Percentiles rank a stretch among this genome's conserved stretches.
These are phyloP conservation scores for Sebastes glaucus DNA, from an alignment of 2,797 vertebrate genomes.

Conservation along the genomic window DNA sequence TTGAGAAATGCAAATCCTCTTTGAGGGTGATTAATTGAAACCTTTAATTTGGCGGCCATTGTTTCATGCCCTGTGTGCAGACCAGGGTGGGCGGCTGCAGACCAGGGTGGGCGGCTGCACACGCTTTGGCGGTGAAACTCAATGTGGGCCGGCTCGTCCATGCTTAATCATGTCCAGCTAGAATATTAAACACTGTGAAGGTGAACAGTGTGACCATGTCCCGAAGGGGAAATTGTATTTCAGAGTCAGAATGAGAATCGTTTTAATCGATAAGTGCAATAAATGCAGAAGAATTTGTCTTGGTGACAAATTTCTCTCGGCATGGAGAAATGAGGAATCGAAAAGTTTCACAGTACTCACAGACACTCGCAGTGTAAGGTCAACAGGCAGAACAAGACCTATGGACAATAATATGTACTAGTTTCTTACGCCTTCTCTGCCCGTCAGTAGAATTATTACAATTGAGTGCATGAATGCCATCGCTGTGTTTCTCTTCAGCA, in stretches of 20 bases:
- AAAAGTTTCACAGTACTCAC: background rate
- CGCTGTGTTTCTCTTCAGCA: constrained; percentile 5
- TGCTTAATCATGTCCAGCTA: constrained; percentile 46
- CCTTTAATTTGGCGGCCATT: constrained; percentile 54
- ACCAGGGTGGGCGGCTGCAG: constrained; percentile 45
- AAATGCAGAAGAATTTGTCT: constrained; percentile 21
- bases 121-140: constrained; percentile 30
- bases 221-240: constrained; percentile 45
- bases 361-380: constrained; percentile 1
- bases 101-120: constrained; percentile 45
- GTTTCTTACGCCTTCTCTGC: background rate
- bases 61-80: constrained; percentile 56
- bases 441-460: background rate
- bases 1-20: constrained; percentile 59
- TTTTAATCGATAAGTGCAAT: constrained; percentile 29
- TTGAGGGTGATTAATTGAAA: constrained; percentile 72
- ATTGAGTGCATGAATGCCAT: background rate
- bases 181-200: constrained; percentile 71
- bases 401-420: background rate
- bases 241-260: constrained; percentile 27
- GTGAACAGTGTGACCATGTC: constrained; percentile 58
- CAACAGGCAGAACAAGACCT: background rate
- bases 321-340: constrained; percentile 9
- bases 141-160: constrained; percentile 29
- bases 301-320: background rate